Evolutionary conservation across 2,797 vertebrate species (phyloP), one percentile per base, ranked within the genome.

Genomic region (Melopsittacus undulatus): DNA sequence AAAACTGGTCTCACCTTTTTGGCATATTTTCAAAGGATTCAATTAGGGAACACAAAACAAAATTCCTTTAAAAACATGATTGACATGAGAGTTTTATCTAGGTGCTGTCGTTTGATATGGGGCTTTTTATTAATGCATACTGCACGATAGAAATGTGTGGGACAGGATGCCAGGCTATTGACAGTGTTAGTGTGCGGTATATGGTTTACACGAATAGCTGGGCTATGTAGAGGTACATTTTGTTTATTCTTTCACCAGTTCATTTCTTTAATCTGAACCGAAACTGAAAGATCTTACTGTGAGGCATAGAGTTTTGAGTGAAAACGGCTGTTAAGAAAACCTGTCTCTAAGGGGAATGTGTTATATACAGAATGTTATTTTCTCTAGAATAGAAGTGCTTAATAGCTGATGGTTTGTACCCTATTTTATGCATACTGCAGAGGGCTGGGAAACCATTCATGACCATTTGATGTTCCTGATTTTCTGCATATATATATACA

Each of bases 111-210:
- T 67, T 84, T 76, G 66, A 72, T 90, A 62, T 5, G 16, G 36
- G 56, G 24, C 21, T 83, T 94, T 94, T 92, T 89, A 95, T 83
- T 92, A 95, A 92, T 84, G 83, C 77, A 59, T 89, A 69, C 79
- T 83, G 46, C 1, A 6, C 0, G 62, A 69, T 43, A 43, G 84
- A 93, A 92, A 85, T 64, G 21, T 49, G 62, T 91, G 66, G 84
- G 57, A 85, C 42, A 78, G 73, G 66, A 91, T 86, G 87, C 76
- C 79, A 92, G 87, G 89, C 66, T 88, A 88, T 69, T 95, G 94
- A 89, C 83, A 95, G 86, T 83, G 67, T 87, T 92, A 81, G 40
- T 93, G 83, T 94, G 75, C 49, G 75, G 86, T 90, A 20, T 87
- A 42, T 54, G 72, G 83, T 52, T 86, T 83, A 88, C 66, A 36